A percentile compares a stretch with the other conserved stretches of the same genome.
Evolutionary conservation across 2,797 vertebrate species (phyloP).

Genomic region (Brotula barbata): DNA sequence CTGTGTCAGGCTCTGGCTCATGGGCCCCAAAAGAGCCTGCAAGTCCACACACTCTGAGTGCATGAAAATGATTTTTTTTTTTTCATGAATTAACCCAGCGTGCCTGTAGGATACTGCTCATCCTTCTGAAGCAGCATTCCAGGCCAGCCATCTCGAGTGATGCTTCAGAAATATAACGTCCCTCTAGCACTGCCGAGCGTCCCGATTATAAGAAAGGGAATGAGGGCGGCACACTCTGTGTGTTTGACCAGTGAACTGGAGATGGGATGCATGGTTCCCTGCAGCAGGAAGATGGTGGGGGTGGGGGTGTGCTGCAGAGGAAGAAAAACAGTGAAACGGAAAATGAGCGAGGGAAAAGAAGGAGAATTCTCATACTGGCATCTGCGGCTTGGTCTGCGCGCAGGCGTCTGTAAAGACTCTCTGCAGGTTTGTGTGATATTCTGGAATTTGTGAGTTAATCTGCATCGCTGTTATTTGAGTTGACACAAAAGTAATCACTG

Average conservation of each 20-base stretch:
- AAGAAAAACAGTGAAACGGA: conserved; percentile 33
- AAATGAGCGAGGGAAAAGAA: conserved; percentile 55
- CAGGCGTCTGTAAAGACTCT: conserved; percentile 38
- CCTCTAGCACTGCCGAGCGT: conserved; percentile 72
- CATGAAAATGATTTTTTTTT: conserved; percentile 41
- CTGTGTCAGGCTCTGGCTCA: conserved; percentile 63
- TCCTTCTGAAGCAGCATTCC: conserved; percentile 66
- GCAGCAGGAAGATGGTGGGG: conserved; percentile 51
- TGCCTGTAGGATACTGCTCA: conserved; percentile 61
- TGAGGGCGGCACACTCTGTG: conserved; percentile 74
- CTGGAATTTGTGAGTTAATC: conserved; percentile 55
- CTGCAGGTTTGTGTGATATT: conserved; percentile 23
- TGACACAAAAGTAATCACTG: conserved; percentile 54
- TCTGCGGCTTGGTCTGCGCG: conserved; percentile 43
- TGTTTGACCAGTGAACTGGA: conserved; percentile 77
- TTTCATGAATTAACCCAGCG: conserved; percentile 53
- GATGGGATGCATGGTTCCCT: conserved; percentile 75
- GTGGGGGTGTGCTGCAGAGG: conserved; percentile 57
- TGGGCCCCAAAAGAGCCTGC: conserved; percentile 38
- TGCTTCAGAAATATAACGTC: conserved; percentile 77
- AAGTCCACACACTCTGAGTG: conserved; percentile 48
- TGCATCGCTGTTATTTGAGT: conserved; percentile 58
- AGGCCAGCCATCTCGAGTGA: conserved; percentile 75
- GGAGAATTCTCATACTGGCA: conserved; percentile 46
- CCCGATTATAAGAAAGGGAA: conserved; percentile 75